Percentiles rank a stretch among this genome's conserved stretches.
These are phyloP conservation scores for Melanogrammus aeglefinus DNA, from an alignment of 2,797 vertebrate species.

Conservation along the genomic window DNA sequence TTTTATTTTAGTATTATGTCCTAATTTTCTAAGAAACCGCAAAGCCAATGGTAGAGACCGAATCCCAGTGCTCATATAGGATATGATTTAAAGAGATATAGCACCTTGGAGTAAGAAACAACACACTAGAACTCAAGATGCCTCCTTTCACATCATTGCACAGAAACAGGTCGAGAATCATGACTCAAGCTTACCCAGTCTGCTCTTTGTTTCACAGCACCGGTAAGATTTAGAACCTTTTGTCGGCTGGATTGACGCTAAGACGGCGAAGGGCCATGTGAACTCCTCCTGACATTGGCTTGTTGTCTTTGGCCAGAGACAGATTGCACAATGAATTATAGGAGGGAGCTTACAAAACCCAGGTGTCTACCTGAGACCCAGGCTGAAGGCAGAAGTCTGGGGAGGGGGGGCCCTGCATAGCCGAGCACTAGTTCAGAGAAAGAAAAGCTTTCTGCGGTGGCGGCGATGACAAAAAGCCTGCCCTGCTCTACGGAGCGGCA, in stretches of 20 bases:
- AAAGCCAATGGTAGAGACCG: background rate
- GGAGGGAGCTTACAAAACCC: constrained; percentile 45
- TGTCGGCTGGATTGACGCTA: constrained; percentile 22
- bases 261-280: constrained; percentile 12
- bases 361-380: constrained; percentile 41
- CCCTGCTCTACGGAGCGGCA: constrained; percentile 33
- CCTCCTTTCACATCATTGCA: background rate
- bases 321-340: constrained; percentile 39
- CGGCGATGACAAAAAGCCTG: constrained; percentile 48
- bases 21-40: background rate
- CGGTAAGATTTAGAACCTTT: background rate
- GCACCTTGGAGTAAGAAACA: background rate
- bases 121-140: background rate
- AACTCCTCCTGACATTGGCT: constrained; percentile 37
- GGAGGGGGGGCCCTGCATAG: constrained; percentile 36
- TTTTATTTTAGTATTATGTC: background rate
- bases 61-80: background rate
- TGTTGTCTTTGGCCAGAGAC: constrained; percentile 35
- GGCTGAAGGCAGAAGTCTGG: constrained; percentile 27
- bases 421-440: constrained; percentile 44
- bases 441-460: constrained; percentile 35
- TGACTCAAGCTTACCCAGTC: background rate
- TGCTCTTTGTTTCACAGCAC: background rate
- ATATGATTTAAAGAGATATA: background rate
- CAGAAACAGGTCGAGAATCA: background rate